These are phyloP conservation scores for Tachystola acroxantha DNA, from an alignment of 2,888 invertebrate genomes.

Conservation along the genomic window DNA sequence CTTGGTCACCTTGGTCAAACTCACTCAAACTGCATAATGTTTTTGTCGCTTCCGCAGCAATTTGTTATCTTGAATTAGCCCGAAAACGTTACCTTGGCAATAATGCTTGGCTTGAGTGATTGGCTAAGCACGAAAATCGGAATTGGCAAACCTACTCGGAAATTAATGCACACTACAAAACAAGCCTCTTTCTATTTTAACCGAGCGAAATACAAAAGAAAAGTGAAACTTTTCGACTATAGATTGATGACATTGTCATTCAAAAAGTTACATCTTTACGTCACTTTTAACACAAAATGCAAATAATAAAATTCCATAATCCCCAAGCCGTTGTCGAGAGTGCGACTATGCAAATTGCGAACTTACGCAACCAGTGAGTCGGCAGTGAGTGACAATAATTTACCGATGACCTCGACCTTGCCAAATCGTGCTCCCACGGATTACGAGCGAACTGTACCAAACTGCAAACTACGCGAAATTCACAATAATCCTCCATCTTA, in stretches of 20 bases:
- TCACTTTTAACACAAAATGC: constrained; percentile 19
- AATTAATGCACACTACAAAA: constrained; percentile 28
- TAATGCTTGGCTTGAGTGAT: constrained; percentile 27
- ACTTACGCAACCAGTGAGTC: constrained; percentile 47
- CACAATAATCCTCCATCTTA: constrained; percentile 28
- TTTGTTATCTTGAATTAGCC: constrained; percentile 26
- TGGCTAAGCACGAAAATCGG: constrained; percentile 22
- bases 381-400: constrained; percentile 45
- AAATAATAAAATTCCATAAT: constrained; percentile 15
- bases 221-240: constrained; percentile 46
- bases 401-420: constrained; percentile 63
- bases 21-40: constrained; percentile 30
- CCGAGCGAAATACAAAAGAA: constrained; percentile 40
- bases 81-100: constrained; percentile 35
- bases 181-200: constrained; percentile 31
- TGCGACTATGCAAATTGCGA: constrained; percentile 30
- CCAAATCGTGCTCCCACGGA: constrained; percentile 51
- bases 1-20: constrained; percentile 31
- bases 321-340: constrained; percentile 13
- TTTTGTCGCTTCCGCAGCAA: constrained; percentile 45
- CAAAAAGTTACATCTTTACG: constrained; percentile 30
- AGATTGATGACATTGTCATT: constrained; percentile 38
- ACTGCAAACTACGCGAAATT: constrained; percentile 37
- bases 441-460: constrained; percentile 43
- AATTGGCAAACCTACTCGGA: constrained; percentile 34